A percentile compares a stretch with the other conserved stretches of the same genome.
These are phyloP conservation scores for Xanthorhoe designata DNA, from an alignment of 2,888 invertebrate genomes.

Conservation along the genomic window DNA sequence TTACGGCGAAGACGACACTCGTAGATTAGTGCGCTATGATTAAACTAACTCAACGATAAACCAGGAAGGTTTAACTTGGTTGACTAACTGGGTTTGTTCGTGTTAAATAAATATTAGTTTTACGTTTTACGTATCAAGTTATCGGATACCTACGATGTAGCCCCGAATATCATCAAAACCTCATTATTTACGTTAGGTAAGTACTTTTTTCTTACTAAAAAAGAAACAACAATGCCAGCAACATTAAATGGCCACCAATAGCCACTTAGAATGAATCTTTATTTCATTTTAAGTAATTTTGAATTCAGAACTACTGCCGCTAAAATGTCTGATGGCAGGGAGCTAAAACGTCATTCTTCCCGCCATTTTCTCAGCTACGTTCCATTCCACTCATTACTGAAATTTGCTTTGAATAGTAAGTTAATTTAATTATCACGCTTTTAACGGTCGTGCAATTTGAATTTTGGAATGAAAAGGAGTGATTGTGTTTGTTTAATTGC, in stretches of 20 bases:
- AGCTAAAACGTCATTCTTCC: slow-evolving; percentile 36
- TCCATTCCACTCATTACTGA: slow-evolving; percentile 42
- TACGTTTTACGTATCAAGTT: too few relatives aligned
- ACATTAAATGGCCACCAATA: too few relatives aligned
- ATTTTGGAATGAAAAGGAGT: slow-evolving; percentile 23
- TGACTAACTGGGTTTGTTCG: too few relatives aligned
- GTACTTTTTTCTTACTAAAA: too few relatives aligned
- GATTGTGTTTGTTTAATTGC: slow-evolving; percentile 35
- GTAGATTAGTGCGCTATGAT: not conserved
- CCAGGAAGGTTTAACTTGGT: not conserved
- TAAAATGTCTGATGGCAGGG: slow-evolving; percentile 13
- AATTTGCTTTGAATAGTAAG: slow-evolving; percentile 53
- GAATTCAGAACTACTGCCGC: not conserved
- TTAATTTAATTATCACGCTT: slow-evolving; percentile 58
- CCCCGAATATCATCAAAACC: too few relatives aligned
- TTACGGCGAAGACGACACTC: not conserved
- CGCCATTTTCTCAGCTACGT: slow-evolving; percentile 34
- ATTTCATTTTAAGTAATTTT: not conserved
- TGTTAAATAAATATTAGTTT: too few relatives aligned
- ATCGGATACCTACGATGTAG: too few relatives aligned
- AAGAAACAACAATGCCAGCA: too few relatives aligned
- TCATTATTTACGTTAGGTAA: too few relatives aligned
- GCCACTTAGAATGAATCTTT: not conserved
- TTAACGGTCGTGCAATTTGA: slow-evolving; percentile 43
- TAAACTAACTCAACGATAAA: not conserved